Evolutionary conservation across 2,888 invertebrate species (phyloP).

Genomic region (Stenchaetothrips biformis): DNA sequence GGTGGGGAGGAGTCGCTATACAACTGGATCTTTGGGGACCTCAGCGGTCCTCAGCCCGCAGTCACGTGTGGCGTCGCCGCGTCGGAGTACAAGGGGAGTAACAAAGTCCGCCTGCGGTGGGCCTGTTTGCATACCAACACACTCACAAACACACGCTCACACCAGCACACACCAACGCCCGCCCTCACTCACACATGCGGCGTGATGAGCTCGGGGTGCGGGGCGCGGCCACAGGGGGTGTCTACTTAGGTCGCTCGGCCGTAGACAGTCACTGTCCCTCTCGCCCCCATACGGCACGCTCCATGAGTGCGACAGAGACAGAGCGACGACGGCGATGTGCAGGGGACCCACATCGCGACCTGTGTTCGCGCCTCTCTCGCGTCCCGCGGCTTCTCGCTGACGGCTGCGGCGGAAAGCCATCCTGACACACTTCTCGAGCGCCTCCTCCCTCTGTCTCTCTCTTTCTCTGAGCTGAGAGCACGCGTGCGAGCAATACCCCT

Average conservation of each 20-base stretch:
- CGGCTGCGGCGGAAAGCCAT: neutral
- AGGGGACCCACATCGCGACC: too few species aligned
- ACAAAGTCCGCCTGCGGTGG: neutral
- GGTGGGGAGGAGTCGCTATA: neutral
- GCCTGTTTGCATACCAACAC: neutral
- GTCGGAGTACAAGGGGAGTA: neutral
- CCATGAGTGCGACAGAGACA: too few species aligned
- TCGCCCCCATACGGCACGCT: too few species aligned
- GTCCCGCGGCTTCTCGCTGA: too few species aligned
- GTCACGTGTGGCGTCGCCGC: neutral
- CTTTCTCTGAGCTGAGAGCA: neutral
- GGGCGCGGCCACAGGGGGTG: neutral
- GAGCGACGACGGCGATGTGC: too few species aligned
- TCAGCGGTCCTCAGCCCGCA: neutral
- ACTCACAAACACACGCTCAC: neutral
- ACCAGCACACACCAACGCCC: neutral
- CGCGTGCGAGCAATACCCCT: neutral
- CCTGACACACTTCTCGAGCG: neutral
- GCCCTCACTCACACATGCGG: neutral
- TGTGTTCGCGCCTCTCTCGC: too few species aligned
- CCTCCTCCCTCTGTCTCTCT: neutral
- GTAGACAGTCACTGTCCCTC: neutral
- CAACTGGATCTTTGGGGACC: neutral
- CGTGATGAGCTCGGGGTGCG: neutral
- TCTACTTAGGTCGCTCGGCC: neutral